Base-by-base conservation (phyloP, 1,140 invertebrate species). In the Drosophila nigrodunni region DNA sequence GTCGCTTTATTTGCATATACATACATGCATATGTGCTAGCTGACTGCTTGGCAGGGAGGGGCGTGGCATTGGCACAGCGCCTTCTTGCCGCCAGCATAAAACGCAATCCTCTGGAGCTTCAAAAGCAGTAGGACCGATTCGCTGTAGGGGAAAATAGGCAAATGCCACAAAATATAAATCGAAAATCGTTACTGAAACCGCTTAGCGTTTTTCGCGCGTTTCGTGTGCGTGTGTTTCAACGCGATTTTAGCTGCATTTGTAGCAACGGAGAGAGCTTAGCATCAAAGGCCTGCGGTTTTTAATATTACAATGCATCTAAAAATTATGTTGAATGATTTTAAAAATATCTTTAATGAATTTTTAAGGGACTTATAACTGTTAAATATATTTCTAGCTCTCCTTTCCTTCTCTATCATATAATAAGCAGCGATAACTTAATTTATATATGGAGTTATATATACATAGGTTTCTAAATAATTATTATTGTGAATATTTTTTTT, bases 1-100 rank as follows among this genome's bases (percentile, higher is more conserved):
- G 83, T 65, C 83, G 85, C 67, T 80, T 74, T 74, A 88, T 88
- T 88, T 88, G 85, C 83, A 88, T 30, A 30, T 30, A 30, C 25
- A 30, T 30, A 30, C 25, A 30, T 30, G 6, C 25, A 30, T 89
- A 88, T 76, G 77, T 52, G 73, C 60, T 54, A 43, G 58, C 67
- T 59, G 64, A 54, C 30, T n/a, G 72, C 60, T 67, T 54, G 44
- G 69, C 61, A 64, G n/a, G 34, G 44, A 64, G 57, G 49, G 21
- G 54, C 47, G 34, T 15, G 34, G 8, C 39, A 9, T 41, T 34
- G 11, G 49, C 25, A 7, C 57, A 46, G 50, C 68, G 70, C 15
- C 62, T 66, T 13, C 21, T 43, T 73, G 62, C 61, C 55, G 70
- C 70, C 70, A 73, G 70, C 62, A 73, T 73, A 35, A 25, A 69